These are phyloP conservation scores for Calephelis virginiensis DNA, from an alignment of 1,140 invertebrate genomes.

Conservation along the genomic window DNA sequence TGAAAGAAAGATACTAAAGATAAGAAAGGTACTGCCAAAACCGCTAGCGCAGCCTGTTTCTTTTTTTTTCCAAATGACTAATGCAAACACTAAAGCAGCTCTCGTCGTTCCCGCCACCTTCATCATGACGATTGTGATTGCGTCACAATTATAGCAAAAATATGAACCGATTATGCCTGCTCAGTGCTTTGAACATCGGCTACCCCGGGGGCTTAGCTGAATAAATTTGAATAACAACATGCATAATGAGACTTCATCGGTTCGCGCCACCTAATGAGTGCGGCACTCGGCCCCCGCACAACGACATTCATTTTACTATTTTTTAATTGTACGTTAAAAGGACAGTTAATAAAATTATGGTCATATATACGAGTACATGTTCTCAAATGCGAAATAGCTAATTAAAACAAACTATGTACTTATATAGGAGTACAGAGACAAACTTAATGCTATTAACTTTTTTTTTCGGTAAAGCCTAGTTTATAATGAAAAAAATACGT, in stretches of 20 bases:
- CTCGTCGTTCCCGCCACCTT: not conserved
- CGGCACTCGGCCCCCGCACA: not conserved
- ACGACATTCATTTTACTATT: not conserved
- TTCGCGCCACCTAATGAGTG: constrained; percentile 21
- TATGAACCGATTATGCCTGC: constrained; percentile 10
- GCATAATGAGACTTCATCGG: constrained; percentile 41
- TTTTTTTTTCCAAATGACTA: not conserved
- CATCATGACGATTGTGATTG: constrained; percentile 5
- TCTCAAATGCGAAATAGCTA: too few relatives aligned
- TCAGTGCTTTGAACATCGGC: constrained; percentile 3
- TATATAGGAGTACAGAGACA: too few relatives aligned
- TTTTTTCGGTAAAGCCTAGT: too few relatives aligned
- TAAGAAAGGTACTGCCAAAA: too few relatives aligned
- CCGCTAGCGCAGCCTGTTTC: not conserved
- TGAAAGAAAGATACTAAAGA: too few relatives aligned
- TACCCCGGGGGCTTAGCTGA: constrained; percentile 36
- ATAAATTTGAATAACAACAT: constrained; percentile 53
- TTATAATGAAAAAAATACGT: too few relatives aligned
- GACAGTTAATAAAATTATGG: too few relatives aligned
- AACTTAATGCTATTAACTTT: too few relatives aligned
- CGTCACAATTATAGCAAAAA: constrained; percentile 14
- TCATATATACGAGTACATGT: too few relatives aligned
- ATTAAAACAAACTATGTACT: too few relatives aligned
- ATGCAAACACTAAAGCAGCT: not conserved
- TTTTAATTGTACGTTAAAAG: not conserved